phyloP scores from a whole-genome alignment of 2,113 vertebrate genomes.

The Heliornis fulica region DNA sequence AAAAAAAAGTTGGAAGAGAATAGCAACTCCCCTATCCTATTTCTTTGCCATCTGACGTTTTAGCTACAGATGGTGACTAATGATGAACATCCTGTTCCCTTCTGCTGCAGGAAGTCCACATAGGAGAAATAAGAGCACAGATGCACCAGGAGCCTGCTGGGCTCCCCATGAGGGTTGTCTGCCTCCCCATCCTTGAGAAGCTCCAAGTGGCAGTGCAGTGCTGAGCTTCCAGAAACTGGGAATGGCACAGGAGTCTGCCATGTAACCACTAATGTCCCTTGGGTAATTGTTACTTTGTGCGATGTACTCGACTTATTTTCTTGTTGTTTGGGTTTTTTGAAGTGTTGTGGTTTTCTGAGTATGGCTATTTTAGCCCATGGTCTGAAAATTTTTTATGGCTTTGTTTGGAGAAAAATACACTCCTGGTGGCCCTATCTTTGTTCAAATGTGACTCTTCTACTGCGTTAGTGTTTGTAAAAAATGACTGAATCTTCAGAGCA shows the following conservation, averaged over 20 bases:
- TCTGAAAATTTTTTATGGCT: background rate
- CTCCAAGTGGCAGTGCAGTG: background rate
- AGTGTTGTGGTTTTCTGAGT: background rate
- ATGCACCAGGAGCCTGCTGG: background rate
- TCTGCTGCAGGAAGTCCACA: background rate
- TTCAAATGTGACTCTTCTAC: background rate
- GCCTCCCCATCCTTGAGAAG: background rate
- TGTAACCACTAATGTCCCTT: background rate
- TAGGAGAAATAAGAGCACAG: background rate
- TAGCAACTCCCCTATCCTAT: background rate
- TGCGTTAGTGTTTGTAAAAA: background rate
- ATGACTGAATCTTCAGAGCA: background rate
- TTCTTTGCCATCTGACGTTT: constrained; percentile 3
- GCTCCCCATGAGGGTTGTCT: background rate
- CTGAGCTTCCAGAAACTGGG: background rate
- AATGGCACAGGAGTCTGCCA: background rate
- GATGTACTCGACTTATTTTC: no score
- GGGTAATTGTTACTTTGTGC: background rate
- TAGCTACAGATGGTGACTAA: constrained; percentile 22
- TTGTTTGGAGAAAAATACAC: background rate
- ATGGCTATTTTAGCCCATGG: background rate
- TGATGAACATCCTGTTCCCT: constrained; percentile 16
- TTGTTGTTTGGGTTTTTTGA: background rate
- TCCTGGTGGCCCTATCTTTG: background rate
- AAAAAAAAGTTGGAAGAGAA: background rate